Percentiles rank a stretch among this genome's conserved stretches.
Conservation (phyloP, 1,140 invertebrate species). For the Nasonia giraulti region DNA sequence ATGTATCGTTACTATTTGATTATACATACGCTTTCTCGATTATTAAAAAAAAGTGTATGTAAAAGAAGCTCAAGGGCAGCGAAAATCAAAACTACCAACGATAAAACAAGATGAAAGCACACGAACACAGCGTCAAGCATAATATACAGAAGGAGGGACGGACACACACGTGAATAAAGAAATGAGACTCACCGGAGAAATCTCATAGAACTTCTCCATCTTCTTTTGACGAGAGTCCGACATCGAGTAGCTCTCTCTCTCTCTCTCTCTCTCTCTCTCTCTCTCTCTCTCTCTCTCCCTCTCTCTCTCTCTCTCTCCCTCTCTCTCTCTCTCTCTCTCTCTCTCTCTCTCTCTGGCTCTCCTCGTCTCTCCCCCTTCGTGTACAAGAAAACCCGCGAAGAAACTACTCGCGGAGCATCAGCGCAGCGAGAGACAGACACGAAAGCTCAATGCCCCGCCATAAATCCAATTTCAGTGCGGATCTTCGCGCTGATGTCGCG, state of each 20-base stretch:
- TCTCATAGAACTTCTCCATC: slow-evolving; percentile 4
- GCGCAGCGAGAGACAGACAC: not conserved
- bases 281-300: no score
- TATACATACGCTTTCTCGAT: no score
- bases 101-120: no score
- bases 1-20: no score
- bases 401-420: not conserved
- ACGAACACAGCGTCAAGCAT: no score
- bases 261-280: no score
- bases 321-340: no score
- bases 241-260: not conserved
- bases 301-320: not conserved
- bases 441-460: not conserved
- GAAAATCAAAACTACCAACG: no score
- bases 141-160: not conserved
- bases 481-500: not conserved
- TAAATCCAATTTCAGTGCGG: slow-evolving; percentile 13
- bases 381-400: not conserved
- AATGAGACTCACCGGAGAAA: not conserved
- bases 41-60: no score
- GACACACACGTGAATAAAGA: not conserved
- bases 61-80: no score
- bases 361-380: not conserved
- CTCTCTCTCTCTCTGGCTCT: no score
- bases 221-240: not conserved